Percentiles rank a stretch among this genome's conserved stretches.
phyloP scores from a whole-genome alignment of 2,797 vertebrate species.

The Sebastes reedi region DNA sequence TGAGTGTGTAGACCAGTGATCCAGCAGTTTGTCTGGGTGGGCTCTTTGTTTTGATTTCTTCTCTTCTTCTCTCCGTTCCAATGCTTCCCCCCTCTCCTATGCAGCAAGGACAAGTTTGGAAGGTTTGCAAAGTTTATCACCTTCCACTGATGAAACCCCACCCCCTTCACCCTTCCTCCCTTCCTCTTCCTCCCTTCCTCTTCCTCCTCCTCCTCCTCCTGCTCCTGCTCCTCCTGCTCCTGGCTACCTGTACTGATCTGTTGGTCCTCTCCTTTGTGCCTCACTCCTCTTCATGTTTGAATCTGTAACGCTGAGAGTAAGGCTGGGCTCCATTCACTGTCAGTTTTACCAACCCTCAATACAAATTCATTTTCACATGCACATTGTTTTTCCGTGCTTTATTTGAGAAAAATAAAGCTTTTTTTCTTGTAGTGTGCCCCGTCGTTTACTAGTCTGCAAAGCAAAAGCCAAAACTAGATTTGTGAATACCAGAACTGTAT shows the following conservation, averaged over 20 bases:
- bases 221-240: conserved; percentile 44
- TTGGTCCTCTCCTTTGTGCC: conserved; percentile 69
- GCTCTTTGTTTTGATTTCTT: conserved; percentile 90
- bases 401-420: neutral
- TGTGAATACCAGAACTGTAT: neutral
- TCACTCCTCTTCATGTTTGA: conserved; percentile 69
- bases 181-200: conserved; percentile 73
- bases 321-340: conserved; percentile 46
- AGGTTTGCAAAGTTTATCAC: conserved; percentile 99
- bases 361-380: conserved; percentile 11
- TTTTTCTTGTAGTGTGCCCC: neutral
- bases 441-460: neutral
- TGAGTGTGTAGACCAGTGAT: conserved; percentile 50
- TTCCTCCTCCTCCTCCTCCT: conserved; percentile 43
- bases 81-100: conserved; percentile 92
- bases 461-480: neutral
- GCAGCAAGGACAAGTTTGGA: conserved; percentile 99
- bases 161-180: conserved; percentile 75
- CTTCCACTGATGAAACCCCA: conserved; percentile 86
- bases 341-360: conserved; percentile 11
- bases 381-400: neutral
- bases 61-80: conserved; percentile 99
- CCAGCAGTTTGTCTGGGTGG: conserved; percentile 75
- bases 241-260: conserved; percentile 78
- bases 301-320: conserved; percentile 48